Percentiles rank a stretch among this genome's conserved stretches.
Conservation (phyloP, 2,888 invertebrate species). For the Eupithecia dodoneata region DNA sequence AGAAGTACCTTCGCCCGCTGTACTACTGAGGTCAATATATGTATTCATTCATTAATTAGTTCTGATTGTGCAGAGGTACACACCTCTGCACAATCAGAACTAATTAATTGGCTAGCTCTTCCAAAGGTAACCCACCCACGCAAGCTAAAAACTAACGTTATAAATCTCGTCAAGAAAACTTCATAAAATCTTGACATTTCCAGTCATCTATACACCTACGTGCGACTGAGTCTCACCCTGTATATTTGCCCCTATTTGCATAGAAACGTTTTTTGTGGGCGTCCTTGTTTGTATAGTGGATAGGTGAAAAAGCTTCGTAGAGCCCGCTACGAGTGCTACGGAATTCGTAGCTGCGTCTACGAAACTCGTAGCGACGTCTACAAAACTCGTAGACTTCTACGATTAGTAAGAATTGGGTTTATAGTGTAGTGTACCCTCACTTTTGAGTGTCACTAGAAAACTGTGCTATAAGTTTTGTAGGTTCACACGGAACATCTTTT, state of each 20-base stretch:
- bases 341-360: slow-evolving; percentile 63
- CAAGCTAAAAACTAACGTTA: neutral
- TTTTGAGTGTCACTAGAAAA: neutral
- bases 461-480: neutral
- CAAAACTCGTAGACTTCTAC: slow-evolving; percentile 40
- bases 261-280: slow-evolving; percentile 84
- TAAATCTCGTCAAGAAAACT: neutral
- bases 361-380: slow-evolving; percentile 47
- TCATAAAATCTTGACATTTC: slow-evolving; percentile 22
- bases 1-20: too few species aligned
- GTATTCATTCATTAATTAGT: too few species aligned
- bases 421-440: slow-evolving; percentile 47
- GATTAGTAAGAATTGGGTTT: slow-evolving; percentile 76
- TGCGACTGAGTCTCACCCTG: slow-evolving; percentile 69
- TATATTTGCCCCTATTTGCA: slow-evolving; percentile 84
- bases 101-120: neutral
- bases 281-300: slow-evolving; percentile 81
- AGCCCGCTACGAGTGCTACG: slow-evolving; percentile 54
- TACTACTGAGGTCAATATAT: too few species aligned
- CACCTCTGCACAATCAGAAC: neutral
- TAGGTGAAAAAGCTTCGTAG: slow-evolving; percentile 77
- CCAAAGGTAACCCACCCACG: neutral
- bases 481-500: neutral
- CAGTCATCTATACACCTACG: slow-evolving; percentile 49
- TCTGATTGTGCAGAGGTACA: too few species aligned